Percentiles rank a stretch among this genome's conserved stretches.
Evolutionary conservation across 2,888 invertebrate species (phyloP).

Genomic region (Heliconius hortense): DNA sequence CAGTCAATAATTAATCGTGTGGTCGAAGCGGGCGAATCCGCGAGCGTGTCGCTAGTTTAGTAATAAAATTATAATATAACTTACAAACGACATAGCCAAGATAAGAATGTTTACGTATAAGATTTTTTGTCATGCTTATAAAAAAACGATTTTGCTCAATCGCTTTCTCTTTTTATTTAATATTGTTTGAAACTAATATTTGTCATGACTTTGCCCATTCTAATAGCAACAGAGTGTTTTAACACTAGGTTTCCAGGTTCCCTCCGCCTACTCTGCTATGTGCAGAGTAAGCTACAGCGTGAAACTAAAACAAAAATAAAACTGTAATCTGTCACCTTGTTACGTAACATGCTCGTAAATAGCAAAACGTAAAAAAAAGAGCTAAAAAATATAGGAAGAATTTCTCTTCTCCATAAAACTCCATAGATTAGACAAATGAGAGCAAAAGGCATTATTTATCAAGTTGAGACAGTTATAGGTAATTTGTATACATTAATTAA

Average conservation of each 20-base stretch:
- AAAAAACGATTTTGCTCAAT: neutral
- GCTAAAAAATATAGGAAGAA: neutral
- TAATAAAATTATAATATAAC: neutral
- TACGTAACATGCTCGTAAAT: neutral
- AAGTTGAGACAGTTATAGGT: conserved; percentile 7
- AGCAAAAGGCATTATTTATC: neutral
- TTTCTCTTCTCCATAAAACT: neutral
- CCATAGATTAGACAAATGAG: neutral
- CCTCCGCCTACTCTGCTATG: too few relatives aligned
- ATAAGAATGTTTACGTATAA: neutral
- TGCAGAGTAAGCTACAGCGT: too few relatives aligned
- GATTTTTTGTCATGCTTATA: conserved; percentile 4
- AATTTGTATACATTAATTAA: conserved; percentile 20
- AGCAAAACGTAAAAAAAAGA: too few relatives aligned
- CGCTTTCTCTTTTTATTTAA: neutral
- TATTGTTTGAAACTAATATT: neutral
- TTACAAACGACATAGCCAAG: neutral
- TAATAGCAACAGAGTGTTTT: too few relatives aligned
- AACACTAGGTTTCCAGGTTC: too few relatives aligned
- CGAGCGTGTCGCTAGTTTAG: too few relatives aligned
- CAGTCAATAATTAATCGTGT: too few relatives aligned
- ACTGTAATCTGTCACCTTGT: neutral
- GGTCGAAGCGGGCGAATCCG: too few relatives aligned
- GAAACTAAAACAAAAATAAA: too few relatives aligned
- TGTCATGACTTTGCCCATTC: neutral